phyloP scores from a whole-genome alignment of 2,113 vertebrate genomes.

The Vombatus ursinus region DNA sequence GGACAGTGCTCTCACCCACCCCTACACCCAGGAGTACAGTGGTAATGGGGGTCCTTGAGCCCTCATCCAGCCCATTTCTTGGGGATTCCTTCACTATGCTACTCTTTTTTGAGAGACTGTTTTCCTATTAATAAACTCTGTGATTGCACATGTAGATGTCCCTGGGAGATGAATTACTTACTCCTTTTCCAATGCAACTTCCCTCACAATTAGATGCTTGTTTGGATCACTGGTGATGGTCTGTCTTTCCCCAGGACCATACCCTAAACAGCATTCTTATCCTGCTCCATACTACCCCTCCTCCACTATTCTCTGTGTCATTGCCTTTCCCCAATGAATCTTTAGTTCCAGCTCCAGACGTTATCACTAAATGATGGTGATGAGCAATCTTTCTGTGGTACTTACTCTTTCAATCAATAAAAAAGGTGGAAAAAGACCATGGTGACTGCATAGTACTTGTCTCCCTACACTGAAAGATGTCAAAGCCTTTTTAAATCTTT shows the following conservation, averaged over 20 bases:
- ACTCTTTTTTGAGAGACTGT: neutral
- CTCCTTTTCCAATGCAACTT: neutral
- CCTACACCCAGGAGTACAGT: neutral
- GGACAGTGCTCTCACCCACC: neutral
- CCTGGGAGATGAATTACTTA: neutral
- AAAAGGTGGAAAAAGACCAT: conserved; percentile 17
- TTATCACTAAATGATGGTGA: conserved; percentile 60
- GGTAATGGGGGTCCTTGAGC: neutral
- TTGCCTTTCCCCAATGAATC: neutral
- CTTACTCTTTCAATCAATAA: conserved; percentile 60
- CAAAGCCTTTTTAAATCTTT: conserved; percentile 49
- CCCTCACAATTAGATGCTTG: neutral
- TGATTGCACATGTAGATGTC: neutral
- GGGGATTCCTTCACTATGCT: neutral
- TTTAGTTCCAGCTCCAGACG: conserved; percentile 27
- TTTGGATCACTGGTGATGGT: neutral
- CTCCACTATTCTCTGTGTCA: neutral
- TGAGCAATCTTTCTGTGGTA: conserved; percentile 53
- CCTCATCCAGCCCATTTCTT: neutral
- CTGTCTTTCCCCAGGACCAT: neutral
- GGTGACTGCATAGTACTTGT: conserved; percentile 37
- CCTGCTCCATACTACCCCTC: neutral
- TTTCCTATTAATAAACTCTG: neutral
- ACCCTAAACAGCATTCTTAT: neutral
- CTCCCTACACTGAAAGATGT: conserved; percentile 39